These are phyloP conservation scores for Percopsis transmontana DNA, from an alignment of 2,113 vertebrate species.

Conservation along the genomic window DNA sequence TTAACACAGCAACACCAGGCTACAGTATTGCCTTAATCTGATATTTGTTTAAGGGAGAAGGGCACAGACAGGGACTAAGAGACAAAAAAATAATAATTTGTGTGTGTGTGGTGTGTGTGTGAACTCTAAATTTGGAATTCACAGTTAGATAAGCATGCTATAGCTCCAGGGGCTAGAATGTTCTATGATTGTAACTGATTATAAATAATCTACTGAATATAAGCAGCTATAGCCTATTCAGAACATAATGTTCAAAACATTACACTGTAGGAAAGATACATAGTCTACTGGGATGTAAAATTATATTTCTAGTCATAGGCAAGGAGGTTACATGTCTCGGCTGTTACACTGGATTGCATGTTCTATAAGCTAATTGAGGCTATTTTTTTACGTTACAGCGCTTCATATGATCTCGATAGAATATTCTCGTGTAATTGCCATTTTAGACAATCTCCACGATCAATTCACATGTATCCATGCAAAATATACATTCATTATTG, in stretches of 20 bases:
- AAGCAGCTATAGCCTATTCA: background rate
- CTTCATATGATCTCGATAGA: background rate
- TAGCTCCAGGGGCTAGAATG: slow-evolving; percentile 33
- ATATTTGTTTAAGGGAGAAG: slow-evolving; percentile 21
- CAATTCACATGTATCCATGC: slow-evolving; percentile 34
- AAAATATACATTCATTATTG: slow-evolving; percentile 61
- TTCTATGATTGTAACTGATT: slow-evolving; percentile 41
- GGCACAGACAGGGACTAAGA: background rate
- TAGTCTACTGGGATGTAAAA: background rate
- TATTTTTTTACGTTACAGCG: background rate
- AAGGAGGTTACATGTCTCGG: background rate
- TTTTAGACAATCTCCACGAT: slow-evolving; percentile 17
- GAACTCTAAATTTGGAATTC: slow-evolving; percentile 33
- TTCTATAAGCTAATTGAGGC: slow-evolving; percentile 29
- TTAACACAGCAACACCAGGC: slow-evolving; percentile 31
- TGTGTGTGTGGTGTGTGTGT: slow-evolving; percentile 10
- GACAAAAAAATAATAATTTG: background rate
- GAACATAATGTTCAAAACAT: slow-evolving; percentile 1
- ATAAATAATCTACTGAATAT: slow-evolving; percentile 25
- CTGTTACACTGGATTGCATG: slow-evolving; percentile 39
- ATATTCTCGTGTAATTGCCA: slow-evolving; percentile 1
- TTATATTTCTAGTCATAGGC: too few species aligned
- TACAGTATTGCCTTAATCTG: slow-evolving; percentile 19
- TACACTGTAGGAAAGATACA: background rate
- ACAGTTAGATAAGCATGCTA: slow-evolving; percentile 12